Conservation (phyloP, 2,113 vertebrate genomes). For the Myotis yumanensis region DNA sequence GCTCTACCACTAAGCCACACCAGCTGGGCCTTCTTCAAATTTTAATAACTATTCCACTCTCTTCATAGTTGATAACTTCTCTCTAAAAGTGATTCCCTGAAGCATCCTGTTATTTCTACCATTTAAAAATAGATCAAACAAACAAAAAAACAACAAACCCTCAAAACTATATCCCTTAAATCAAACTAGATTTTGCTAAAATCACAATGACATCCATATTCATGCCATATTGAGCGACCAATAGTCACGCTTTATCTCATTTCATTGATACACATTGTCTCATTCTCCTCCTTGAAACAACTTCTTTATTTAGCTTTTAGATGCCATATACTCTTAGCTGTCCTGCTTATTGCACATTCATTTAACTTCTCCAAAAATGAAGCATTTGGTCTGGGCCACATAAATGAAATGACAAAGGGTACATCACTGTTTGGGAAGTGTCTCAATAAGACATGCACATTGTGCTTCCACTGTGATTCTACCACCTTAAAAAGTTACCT, state of each 20-base stretch:
- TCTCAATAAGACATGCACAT: slow-evolving; percentile 91
- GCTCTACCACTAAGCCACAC: too few species aligned
- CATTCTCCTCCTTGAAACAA: neutral
- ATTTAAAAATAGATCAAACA: neutral
- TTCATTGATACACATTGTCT: neutral
- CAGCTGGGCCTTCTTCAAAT: neutral
- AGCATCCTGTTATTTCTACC: neutral
- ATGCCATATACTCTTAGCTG: neutral
- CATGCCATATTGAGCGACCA: neutral
- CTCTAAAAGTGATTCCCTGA: neutral
- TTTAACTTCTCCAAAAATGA: neutral
- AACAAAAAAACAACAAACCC: neutral
- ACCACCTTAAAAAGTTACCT: slow-evolving; percentile 90
- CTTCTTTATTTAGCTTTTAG: neutral
- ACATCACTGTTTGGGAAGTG: slow-evolving; percentile 91
- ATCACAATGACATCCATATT: neutral
- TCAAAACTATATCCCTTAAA: neutral
- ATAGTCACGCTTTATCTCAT: neutral
- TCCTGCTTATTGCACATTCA: neutral
- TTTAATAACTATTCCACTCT: neutral
- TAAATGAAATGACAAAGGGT: slow-evolving; percentile 90
- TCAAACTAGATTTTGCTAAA: neutral
- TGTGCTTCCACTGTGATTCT: slow-evolving; percentile 91
- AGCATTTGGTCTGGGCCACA: slow-evolving; percentile 79
- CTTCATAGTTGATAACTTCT: neutral